Base-by-base conservation (phyloP, 2,797 vertebrate species). In the Sebastes diaconus region DNA sequence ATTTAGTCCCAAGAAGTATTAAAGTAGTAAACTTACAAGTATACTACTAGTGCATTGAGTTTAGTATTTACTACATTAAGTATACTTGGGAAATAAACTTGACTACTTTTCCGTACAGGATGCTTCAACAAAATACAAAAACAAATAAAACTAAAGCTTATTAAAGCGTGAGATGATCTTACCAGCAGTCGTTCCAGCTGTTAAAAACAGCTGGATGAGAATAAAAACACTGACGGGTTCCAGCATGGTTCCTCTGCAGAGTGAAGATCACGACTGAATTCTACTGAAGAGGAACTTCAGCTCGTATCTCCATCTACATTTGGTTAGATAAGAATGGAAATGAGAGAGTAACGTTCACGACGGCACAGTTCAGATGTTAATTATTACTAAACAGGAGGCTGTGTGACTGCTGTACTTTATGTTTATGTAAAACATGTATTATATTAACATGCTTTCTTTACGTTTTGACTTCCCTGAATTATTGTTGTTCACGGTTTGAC, bases 241-340 rank as follows among this genome's bases (percentile, higher is more conserved):
- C 81, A 84, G 73, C 65, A 46, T 90, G 24, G 22, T 55, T 52
- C 70, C 55, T 74, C 36, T 74, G 63, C 68, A 69, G 60, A 73
- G 12, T 34, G 24, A 39, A 69, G 22, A 20, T 36, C 7, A 8
- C 10, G 55, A 54, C 36, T 61, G 66, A 75, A 54, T 32, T 52
- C 58, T 78, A 4, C 57, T 58, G 73, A 3, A 64, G 61, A 79
- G 8, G 16, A 77, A 73, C 54, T 13, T 27, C 36, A 73, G 9
- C 8, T 71, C 52, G 12, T 84, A 80, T 83, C 71, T 86, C 24
- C 32, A 14, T 16, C 5, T 76, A 75, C 52, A 90, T 91, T 90
- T 90, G 79, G 65, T 77, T 88, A 92, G 91, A 93, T 93, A 90
- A 57, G 30, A 30, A 79, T 84, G 86, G 8, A 87, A 84, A 75